phyloP scores from a whole-genome alignment of 2,888 invertebrate species.

The Pristionchus entomophagus region DNA sequence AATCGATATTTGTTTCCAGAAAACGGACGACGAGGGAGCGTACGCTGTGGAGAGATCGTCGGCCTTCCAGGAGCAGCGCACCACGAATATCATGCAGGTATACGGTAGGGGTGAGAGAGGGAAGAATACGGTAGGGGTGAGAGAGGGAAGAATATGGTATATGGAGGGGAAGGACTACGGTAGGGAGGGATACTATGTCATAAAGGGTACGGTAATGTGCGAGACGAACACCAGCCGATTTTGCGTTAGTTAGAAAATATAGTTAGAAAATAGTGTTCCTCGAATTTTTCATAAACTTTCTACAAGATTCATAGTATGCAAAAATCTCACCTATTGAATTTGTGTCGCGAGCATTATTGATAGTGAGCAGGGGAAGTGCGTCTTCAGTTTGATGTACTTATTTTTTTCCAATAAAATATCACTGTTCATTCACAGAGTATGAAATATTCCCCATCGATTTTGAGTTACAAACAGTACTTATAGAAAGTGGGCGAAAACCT shows the following conservation, averaged over 20 bases:
- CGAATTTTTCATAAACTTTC: too few species aligned
- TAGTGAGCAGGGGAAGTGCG: background rate
- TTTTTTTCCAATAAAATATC: too few species aligned
- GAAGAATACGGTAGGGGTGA: background rate
- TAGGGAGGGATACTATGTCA: background rate
- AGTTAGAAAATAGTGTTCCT: too few species aligned
- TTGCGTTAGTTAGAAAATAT: too few species aligned
- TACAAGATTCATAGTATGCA: too few species aligned
- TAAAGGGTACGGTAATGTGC: too few species aligned
- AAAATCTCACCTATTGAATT: background rate
- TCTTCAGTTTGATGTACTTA: too few species aligned
- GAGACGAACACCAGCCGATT: too few species aligned
- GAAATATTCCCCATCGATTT: too few species aligned
- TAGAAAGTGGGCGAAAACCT: too few species aligned
- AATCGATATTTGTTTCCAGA: background rate
- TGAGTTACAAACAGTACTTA: too few species aligned
- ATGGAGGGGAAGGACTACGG: background rate
- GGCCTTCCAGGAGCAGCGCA: constrained; percentile 21
- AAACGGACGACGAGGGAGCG: constrained; percentile 21
- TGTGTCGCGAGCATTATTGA: background rate
- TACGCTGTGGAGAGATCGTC: background rate
- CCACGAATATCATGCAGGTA: constrained; percentile 27
- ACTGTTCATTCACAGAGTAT: too few species aligned
- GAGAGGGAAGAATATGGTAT: background rate
- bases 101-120: background rate